These are phyloP conservation scores for Sisyra terminalis DNA, from an alignment of 2,888 invertebrate species.

Conservation along the genomic window DNA sequence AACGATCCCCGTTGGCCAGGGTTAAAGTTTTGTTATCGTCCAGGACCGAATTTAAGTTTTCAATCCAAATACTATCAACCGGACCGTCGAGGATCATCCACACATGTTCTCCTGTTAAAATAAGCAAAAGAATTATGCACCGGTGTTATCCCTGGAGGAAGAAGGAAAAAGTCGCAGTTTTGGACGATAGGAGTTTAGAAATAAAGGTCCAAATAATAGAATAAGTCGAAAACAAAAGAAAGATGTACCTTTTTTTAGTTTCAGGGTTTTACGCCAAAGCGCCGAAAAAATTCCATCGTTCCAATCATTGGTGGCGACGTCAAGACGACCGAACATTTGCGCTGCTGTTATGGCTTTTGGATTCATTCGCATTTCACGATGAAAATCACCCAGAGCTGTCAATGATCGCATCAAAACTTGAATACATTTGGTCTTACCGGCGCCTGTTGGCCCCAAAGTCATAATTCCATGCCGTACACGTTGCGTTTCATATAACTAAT, in stretches of 20 bases:
- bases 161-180: not conserved
- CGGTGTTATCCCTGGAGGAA: too few relatives aligned
- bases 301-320: conserved; percentile 97
- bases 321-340: conserved; percentile 93
- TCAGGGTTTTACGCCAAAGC: conserved; percentile 86
- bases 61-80: conserved; percentile 96
- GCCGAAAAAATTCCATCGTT: conserved; percentile 97
- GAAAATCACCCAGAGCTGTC: conserved; percentile 66
- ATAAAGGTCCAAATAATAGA: conserved; percentile 7
- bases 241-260: conserved; percentile 51
- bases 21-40: conserved; percentile 95
- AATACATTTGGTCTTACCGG: conserved; percentile 87
- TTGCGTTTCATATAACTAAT: conserved; percentile 83
- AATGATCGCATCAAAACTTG: conserved; percentile 81
- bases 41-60: conserved; percentile 90
- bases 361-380: conserved; percentile 94
- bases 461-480: conserved; percentile 90
- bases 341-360: conserved; percentile 94
- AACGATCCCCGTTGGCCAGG: conserved; percentile 85
- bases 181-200: not conserved
- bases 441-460: conserved; percentile 88
- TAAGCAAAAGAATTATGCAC: too few relatives aligned
- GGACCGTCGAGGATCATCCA: conserved; percentile 95
- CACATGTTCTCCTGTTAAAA: conserved; percentile 63
- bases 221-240: conserved; percentile 1